Percentiles rank a stretch among this genome's conserved stretches.
These are phyloP conservation scores for Carettochelys insculpta DNA, from an alignment of 2,113 vertebrate genomes.

Conservation along the genomic window DNA sequence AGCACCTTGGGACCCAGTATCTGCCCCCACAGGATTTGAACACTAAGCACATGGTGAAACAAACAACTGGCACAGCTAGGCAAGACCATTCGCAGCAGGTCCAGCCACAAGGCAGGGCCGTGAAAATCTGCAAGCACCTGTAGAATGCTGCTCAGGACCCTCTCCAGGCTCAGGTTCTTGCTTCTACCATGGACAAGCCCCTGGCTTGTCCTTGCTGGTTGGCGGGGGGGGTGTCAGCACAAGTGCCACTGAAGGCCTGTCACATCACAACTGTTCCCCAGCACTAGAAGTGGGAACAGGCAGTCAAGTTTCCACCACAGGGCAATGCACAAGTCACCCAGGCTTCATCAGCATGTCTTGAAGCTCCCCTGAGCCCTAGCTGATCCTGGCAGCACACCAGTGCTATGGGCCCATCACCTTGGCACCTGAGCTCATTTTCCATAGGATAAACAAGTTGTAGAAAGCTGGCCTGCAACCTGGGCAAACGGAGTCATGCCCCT, in stretches of 20 bases:
- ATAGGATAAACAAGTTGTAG: accelerated
- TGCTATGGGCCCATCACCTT: not conserved
- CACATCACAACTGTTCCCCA: not conserved
- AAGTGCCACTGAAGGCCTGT: no score
- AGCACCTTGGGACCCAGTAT: no score
- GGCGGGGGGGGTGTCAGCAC: not conserved
- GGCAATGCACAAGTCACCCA: accelerated
- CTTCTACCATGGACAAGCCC: not conserved
- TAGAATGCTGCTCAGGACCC: not conserved
- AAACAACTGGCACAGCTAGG: not conserved
- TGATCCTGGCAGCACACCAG: not conserved
- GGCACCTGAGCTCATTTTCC: not conserved
- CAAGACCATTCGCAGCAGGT: not conserved
- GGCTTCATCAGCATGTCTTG: not conserved
- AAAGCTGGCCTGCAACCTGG: not conserved
- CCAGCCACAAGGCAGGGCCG: not conserved
- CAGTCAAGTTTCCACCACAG: not conserved
- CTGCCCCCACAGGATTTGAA: no score
- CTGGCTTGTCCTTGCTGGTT: no score
- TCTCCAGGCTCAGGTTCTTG: not conserved
- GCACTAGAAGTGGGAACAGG: not conserved
- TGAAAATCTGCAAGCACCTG: not conserved
- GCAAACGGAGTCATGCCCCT: not conserved
- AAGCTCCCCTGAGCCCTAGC: accelerated
- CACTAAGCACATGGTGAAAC: no score